Base-by-base conservation (phyloP, 2,797 vertebrate genomes). In the Garrulus glandarius region DNA sequence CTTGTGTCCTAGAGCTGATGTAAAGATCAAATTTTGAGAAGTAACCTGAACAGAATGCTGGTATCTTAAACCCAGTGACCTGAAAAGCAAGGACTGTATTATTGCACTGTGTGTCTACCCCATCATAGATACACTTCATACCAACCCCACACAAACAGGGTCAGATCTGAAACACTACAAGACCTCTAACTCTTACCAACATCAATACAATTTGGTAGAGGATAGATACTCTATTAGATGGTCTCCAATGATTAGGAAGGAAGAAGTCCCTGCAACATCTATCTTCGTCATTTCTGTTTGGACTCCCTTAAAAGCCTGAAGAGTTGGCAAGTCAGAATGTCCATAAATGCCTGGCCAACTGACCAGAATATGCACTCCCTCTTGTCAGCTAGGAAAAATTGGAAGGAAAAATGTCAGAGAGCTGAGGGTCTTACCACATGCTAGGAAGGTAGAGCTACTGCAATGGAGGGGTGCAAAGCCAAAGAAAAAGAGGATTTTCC, bases 1-100 rank as follows among this genome's bases (percentile, higher is more conserved):
- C 96, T 90, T 93, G 55, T 77, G 83, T 39, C 29, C 82, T 87
- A 19, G 18, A 81, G 59, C 67, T 92, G 69, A 88, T 59, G 49
- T 79, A 79, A 94, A 82, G 82, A 95, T 79, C 63, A 84, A 67
- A 84, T 79, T 90, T 65, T 95, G 72, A 95, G 41, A 92, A 72
- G 71, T 76, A 93, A 79, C 68, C 86, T 68, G 75, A 91, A 86
- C 23, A 84, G 87, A 93, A 94, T 71, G 72, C 43, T 76, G 39
- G 19, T 61, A 81, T 74, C 57, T 89, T 77, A 87, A 64, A 50
- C 29, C 43, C 49, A 70, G 64, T 83, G 72, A 83, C 41, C 68
- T 68, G 69, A 86, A 95, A 94, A 94, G 30, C 29, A 43, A 71
- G 14, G 36, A 71, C 49, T 34, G 3, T 15, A 34, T 15, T 15